Evolutionary conservation across 1,140 invertebrate species (phyloP), one percentile per base, ranked within the genome.

Genomic region (Agraylea sexmaculata): DNA sequence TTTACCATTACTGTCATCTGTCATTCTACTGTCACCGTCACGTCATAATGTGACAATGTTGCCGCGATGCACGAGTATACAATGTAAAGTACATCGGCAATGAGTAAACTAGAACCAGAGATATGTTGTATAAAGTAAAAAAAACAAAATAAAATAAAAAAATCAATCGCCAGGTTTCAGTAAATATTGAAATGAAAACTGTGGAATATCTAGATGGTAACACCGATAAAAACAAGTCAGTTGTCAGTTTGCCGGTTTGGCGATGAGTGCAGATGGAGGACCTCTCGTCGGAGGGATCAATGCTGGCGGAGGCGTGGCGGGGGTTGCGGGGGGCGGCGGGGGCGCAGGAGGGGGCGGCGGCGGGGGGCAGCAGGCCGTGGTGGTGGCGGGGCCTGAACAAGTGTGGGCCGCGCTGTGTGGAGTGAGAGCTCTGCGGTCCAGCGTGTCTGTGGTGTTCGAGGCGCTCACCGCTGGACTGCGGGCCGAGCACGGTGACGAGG

Each of bases 371-470:
- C 7, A 31, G 6, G 8, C 13, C 6, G 12, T 11, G 29, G 6
- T 11, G 11, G 3, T 12, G 15, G 15, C 16, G 20, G 62, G 69
- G 46, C 66, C 83, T 55, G 80, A 86, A 34, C 77, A 81, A 50
- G 56, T 87, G 30, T 76, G 83, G 56, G 70, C 72, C 4, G 80
- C 83, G 20, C 59, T 90, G 45, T 76, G 71, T 47, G 70, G 82
- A 0, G 68, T 89, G 1, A 79, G 82, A 67, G 72, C 77, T 3
- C 56, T 90, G 20, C 69, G 86, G 38, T 84, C 81, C 1, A 86
- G 78, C 56, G 84, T 89, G 2, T 76, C 80, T 17, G 73, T 83
- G 59, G 80, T 87, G 11, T 89, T 89, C 54, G 82, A 85, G 53
- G 74, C 75, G 2, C 61, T 89, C 30, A 78, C 78, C 11, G 83